Evolutionary conservation across 2,113 vertebrate genomes (phyloP).

Genomic region (Macrotus californicus): DNA sequence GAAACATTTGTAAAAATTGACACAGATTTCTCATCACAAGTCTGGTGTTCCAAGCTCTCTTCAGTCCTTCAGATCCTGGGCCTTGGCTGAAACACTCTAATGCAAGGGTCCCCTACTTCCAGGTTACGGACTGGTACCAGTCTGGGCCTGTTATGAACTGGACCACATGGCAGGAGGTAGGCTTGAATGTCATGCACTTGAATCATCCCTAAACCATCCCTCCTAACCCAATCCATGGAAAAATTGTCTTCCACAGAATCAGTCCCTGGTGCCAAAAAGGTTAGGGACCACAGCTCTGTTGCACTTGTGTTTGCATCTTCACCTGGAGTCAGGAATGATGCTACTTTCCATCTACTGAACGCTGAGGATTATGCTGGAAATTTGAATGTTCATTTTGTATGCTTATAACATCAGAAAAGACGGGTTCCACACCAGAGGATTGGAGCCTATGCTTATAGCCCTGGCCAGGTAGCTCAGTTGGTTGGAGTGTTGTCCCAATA

Average conservation of each 20-base stretch:
- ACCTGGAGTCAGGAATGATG: neutral
- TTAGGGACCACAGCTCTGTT: too few species aligned
- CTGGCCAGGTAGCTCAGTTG: too few species aligned
- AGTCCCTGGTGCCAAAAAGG: too few species aligned
- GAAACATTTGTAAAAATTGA: neutral
- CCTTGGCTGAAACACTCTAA: neutral
- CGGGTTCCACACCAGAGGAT: neutral
- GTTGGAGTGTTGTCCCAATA: too few species aligned
- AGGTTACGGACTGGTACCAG: too few species aligned
- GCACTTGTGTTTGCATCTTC: neutral
- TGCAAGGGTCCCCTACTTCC: too few species aligned
- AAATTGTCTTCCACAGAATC: too few species aligned
- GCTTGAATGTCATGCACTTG: too few species aligned
- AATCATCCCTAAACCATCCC: too few species aligned
- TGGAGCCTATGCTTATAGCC: neutral
- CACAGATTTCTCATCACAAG: neutral
- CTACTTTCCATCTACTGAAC: neutral
- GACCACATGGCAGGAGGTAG: too few species aligned
- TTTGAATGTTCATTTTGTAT: neutral
- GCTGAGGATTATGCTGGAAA: neutral
- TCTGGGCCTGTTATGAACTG: too few species aligned
- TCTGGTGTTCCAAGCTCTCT: neutral
- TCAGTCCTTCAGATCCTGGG: neutral
- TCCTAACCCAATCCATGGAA: too few species aligned
- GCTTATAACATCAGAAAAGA: neutral